Evolutionary conservation across 2,113 vertebrate species (phyloP).

Genomic region (Myrmecophaga tridactyla): DNA sequence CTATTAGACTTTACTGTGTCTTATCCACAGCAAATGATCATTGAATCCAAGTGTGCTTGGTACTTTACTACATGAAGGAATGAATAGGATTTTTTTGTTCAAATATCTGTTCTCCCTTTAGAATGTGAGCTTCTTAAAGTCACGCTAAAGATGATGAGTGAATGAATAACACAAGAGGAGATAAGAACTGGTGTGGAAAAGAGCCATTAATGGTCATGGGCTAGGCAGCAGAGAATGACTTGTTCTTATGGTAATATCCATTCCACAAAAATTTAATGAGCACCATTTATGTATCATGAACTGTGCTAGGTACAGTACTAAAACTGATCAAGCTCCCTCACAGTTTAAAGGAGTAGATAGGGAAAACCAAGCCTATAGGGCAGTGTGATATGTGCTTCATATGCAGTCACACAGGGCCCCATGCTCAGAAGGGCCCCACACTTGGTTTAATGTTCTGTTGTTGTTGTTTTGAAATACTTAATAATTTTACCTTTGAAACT

Average conservation of each 20-base stretch:
- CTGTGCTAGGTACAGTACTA: neutral
- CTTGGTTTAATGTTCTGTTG: neutral
- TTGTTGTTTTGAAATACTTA: neutral
- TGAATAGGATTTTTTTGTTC: constrained; percentile 10
- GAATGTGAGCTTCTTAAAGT: neutral
- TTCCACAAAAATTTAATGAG: neutral
- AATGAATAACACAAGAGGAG: neutral
- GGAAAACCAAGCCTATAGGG: neutral
- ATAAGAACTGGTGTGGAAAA: neutral
- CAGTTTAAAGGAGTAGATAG: neutral
- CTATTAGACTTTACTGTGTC: neutral
- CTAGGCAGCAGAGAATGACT: too few species aligned
- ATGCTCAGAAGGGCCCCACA: neutral
- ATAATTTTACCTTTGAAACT: neutral
- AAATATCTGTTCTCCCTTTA: neutral
- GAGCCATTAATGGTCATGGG: neutral
- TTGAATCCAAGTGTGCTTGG: neutral
- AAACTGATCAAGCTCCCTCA: neutral
- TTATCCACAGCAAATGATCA: neutral
- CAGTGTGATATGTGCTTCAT: neutral
- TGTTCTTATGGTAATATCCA: neutral
- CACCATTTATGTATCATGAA: too few species aligned
- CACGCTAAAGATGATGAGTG: neutral
- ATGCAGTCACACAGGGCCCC: neutral
- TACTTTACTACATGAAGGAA: neutral